These are phyloP conservation scores for Platichthys flesus DNA, from an alignment of 2,113 vertebrate species.

Conservation along the genomic window DNA sequence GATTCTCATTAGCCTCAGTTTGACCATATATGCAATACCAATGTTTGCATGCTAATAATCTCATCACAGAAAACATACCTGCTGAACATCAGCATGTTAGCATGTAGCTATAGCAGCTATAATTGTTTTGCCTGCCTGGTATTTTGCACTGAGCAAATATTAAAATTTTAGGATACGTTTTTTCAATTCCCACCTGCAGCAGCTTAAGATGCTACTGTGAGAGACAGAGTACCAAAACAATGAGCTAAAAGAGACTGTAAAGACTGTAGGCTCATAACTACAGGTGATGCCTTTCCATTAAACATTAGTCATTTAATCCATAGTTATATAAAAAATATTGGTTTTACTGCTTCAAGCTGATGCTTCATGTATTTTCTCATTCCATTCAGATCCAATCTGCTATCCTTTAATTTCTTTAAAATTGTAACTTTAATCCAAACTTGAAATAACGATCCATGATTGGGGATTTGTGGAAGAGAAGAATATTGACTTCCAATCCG, in stretches of 20 bases:
- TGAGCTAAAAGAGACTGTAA: not conserved
- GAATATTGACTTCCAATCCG: conserved; percentile 69
- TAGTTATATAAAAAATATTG: conserved; percentile 32
- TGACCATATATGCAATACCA: not conserved
- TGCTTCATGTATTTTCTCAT: too few species aligned
- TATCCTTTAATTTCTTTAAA: conserved; percentile 45
- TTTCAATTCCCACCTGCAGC: too few species aligned
- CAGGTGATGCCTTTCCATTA: not conserved
- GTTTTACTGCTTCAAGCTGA: conserved; percentile 19
- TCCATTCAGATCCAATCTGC: conserved; percentile 50
- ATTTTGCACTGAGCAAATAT: too few species aligned
- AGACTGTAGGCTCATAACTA: not conserved
- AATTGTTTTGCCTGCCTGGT: too few species aligned
- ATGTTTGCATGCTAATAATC: not conserved
- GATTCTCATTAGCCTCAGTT: not conserved
- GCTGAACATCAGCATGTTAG: too few species aligned
- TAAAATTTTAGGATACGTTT: too few species aligned
- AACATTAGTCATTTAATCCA: conserved; percentile 32
- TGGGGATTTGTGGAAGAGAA: conserved; percentile 56
- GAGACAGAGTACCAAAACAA: not conserved
- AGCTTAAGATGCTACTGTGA: too few species aligned
- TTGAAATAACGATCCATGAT: conserved; percentile 49
- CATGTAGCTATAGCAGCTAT: too few species aligned
- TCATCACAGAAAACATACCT: too few species aligned
- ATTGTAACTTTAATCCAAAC: conserved; percentile 30